A percentile compares a stretch with the other conserved stretches of the same genome.
These are phyloP conservation scores for Mallotus villosus DNA, from an alignment of 2,797 vertebrate genomes.

Conservation along the genomic window DNA sequence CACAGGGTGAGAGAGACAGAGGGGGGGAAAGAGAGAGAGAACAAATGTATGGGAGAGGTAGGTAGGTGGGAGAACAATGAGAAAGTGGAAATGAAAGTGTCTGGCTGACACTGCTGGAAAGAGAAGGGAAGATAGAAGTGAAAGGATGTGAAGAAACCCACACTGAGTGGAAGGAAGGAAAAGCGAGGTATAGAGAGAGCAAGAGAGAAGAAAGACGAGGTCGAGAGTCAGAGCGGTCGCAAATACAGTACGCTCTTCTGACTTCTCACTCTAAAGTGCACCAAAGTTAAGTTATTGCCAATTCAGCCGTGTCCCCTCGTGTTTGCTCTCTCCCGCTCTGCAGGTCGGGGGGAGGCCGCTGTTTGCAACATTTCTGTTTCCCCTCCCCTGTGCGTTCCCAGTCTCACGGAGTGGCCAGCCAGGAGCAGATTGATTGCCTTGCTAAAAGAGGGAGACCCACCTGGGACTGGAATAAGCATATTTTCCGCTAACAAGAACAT, in stretches of 20 bases:
- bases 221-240: background rate
- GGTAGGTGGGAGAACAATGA: background rate
- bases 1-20: background rate
- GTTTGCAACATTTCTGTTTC: slow-evolving; percentile 55
- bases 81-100: background rate
- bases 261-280: background rate
- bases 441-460: slow-evolving; percentile 62
- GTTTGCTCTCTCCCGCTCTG: slow-evolving; percentile 33
- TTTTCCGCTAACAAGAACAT: slow-evolving; percentile 71
- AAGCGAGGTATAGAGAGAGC: too few relatives aligned
- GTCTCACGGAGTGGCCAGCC: background rate
- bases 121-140: background rate
- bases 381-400: slow-evolving; percentile 18
- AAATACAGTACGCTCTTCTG: too few relatives aligned
- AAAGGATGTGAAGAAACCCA: background rate
- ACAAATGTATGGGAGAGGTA: background rate
- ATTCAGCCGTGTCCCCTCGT: background rate
- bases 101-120: background rate
- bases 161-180: background rate
- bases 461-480: slow-evolving; percentile 69
- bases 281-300: background rate
- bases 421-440: slow-evolving; percentile 65
- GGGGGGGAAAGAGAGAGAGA: background rate
- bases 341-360: slow-evolving; percentile 38
- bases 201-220: background rate